Evolutionary conservation across 2,113 vertebrate genomes (phyloP), one percentile per base, ranked within the genome.

Genomic region (Equus quagga): DNA sequence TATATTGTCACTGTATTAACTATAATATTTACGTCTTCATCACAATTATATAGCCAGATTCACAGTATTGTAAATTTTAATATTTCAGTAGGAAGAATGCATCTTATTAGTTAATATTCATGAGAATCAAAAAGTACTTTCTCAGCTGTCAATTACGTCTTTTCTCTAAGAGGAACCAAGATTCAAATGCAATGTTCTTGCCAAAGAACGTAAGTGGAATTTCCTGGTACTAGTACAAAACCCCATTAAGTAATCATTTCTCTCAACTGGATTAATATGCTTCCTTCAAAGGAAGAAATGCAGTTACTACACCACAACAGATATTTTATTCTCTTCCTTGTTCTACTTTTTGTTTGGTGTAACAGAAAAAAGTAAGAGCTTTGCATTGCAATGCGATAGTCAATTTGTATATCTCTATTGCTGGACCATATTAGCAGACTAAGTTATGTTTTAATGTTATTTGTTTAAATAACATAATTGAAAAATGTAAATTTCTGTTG

Each of bases 401-500:
- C 58, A 73, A 86, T 92, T 90, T 94, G 87, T 64, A 2, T 65
- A 46, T 82, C 67, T 95, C 26, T 21, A 51, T 28, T 70, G 9
- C 8, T 51, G 44, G 54, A 65, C 6, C 4, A 28, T 46, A 90
- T 41, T 70, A 93, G 36, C 65, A 41, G 49, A 94, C 58, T 85
- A 83, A 81, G 46, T 83, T 89, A 24, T 75, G n/a, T 65, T 95
- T 94, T 86, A 58, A 94, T 64, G 90, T 10, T 89, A 67, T 82
- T 89, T 91, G 33, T 81, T 23, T 36, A 79, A 96, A 24, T 19
- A 93, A 76, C 4, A 36, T 83, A 94, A 80, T 78, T 93, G 56
- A 97, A 97, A 95, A 94, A 70, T 89, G 58, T 69, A 89, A 94
- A 76, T 96, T 95, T n/a, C 44, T 86, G 41, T 75, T 72, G 54